Base-by-base conservation (phyloP, 2,888 invertebrate genomes). In the Clivina fossor region DNA sequence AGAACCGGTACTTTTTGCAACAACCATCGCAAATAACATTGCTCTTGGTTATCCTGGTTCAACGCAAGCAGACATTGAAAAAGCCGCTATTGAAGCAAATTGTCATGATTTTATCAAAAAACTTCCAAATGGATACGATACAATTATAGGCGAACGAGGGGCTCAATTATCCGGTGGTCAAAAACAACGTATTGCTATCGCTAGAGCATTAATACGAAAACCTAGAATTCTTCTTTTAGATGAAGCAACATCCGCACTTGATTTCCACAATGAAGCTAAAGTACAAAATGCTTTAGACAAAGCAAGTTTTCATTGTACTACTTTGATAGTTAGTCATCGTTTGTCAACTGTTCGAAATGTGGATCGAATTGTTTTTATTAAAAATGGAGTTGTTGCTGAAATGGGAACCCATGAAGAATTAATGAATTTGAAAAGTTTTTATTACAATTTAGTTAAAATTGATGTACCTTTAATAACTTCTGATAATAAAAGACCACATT, bases 201-300 rank as follows among this genome's bases (percentile, higher is more conserved):
- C 92, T 1, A 75, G 92, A 41, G 91, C 91, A 0, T 69, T 93
- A 49, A 83, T 92, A 1, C 75, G 87, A 38, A 80, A 84, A 64
- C 92, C 92, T 0, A 83, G 80, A 63, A 85, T 92, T 61, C 75
- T 88, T 30, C 72, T 88, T 1, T 74, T 88, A 56, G 91, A 92
- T 65, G 92, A 92, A 69, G 91, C 90, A 0, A 93, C 92, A 0
- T 90, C 90, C 0, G 91, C 91, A 0, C 73, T 91, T 62, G 92
- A 92, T 74, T 83, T 86, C 1, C 84, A 85, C 62, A 89, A 88
- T 62, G 93, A 92, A 68, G 80, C 83, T 1, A 85, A 82, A 41
- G 92, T 93, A 1, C 92, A 92, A 72, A 70, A 75, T 11, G 91
- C 91, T 0, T 70, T 92, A 62, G 91, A 92, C 67, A 77, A 80